phyloP scores from a whole-genome alignment of 2,113 vertebrate species.

The Oenanthe oenanthe region DNA sequence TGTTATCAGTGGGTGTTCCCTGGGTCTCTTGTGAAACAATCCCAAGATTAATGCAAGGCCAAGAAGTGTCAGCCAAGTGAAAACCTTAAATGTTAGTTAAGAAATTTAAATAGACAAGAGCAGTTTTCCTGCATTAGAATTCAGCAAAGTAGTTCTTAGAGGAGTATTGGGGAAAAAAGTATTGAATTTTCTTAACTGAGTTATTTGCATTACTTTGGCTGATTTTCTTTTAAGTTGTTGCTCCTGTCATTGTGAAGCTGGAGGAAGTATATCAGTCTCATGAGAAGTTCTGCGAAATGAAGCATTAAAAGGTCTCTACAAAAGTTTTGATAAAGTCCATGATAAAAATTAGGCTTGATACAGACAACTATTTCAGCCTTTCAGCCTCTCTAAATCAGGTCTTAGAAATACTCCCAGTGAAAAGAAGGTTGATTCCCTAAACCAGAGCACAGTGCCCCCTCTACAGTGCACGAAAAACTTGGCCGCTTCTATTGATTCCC shows the following conservation, averaged over 20 bases:
- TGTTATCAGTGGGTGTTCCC: slow-evolving; percentile 66
- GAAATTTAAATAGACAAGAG: slow-evolving; percentile 2
- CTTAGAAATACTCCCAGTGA: not conserved
- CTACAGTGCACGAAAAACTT: not conserved
- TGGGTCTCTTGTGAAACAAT: slow-evolving; percentile 57
- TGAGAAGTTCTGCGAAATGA: not conserved
- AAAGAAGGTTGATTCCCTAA: not conserved
- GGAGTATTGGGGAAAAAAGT: not conserved
- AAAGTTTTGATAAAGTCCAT: not conserved
- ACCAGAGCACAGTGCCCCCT: not conserved
- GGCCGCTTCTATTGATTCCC: not conserved
- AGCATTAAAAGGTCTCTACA: not conserved
- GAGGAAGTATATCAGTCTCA: not conserved
- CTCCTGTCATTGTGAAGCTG: not conserved
- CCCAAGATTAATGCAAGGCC: slow-evolving; percentile 47
- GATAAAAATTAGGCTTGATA: not conserved
- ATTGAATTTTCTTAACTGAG: not conserved
- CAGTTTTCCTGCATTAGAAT: not conserved
- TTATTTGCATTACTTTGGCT: not conserved
- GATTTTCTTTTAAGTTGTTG: not conserved
- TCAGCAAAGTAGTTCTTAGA: not conserved
- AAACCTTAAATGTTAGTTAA: slow-evolving; percentile 34
- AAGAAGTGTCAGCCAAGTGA: slow-evolving; percentile 28
- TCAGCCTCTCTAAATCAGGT: not conserved
- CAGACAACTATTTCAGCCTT: not conserved